Evolutionary conservation across 2,888 invertebrate genomes (phyloP), one percentile per base, ranked within the genome.

Genomic region (Pseudolycoriella hygida): DNA sequence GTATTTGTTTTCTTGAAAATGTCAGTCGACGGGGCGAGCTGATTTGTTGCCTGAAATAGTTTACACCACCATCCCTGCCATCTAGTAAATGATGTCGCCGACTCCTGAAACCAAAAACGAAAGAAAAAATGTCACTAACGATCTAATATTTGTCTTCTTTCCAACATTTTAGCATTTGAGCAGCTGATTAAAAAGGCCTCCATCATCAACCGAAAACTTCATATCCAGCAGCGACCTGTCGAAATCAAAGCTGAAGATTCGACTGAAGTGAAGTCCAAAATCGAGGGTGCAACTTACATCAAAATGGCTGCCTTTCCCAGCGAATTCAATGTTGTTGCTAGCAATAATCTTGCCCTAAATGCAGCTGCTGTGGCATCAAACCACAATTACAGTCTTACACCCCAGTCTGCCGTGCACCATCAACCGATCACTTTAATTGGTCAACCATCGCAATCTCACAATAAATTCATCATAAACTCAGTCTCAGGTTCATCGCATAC

Each of bases 361-460:
- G 45, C 45, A 40, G 30, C 41, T 12, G 60, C 61, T 42, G 60
- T 61, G 2, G 59, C 63, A 14, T 47, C 50, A 6, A 65, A 65
- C 49, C 64, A 65, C 50, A 65, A 65, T 46, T 65, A 65, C 44
- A 65, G 64, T 45, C 47, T 65, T 43, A 62, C 63, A 46, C 62
- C 64, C 12, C 45, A 45, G 34, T 19, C 45, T 5, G 31, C 40
- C n/a, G 30, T 45, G 4, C 43, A 38, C 11, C 46, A 43, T 32
- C 46, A 43, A 30, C 43, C 46, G 2, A 42, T 43, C 15, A 34
- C 46, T 17, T 18, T 45, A 15, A 45, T 45, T 37, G 45, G 42
- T 14, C 46, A 47, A 39, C 8, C 38, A 17, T 30, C 37, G 40
- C 43, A 46, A n/a, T 37, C n/a, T 2, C 46, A 43, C 19, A 43